Evolutionary conservation across 2,888 invertebrate species (phyloP), one percentile per base, ranked within the genome.

Genomic region (Bembecia ichneumoniformis): DNA sequence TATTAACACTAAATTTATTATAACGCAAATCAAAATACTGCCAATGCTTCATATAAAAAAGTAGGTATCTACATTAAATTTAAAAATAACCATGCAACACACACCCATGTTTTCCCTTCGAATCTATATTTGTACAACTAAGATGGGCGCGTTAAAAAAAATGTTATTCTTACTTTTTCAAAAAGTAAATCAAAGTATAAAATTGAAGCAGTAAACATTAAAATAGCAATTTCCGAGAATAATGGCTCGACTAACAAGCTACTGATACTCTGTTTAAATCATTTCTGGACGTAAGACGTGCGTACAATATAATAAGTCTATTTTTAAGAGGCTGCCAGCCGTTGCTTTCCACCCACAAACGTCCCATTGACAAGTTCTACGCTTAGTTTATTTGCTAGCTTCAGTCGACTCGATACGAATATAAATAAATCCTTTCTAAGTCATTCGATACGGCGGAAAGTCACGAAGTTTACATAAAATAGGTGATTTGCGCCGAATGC

Each of bases 381-480:
- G 56, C 62, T 64, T 61, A 58, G 55, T 66, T 63, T 62, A 62
- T 65, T 60, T 59, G 58, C 60, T 62, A 60, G 60, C 62, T 56
- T 58, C 58, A 58, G 53, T 58, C 49, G 52, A 59, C 59, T 63
- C 64, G 68, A 68, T 71, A 70, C 63, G 63, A 75, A 71, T 78
- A 79, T 75, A 81, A 81, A 79, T 81, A 83, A 82, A 83, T 83
- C 82, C 78, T 77, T 82, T 78, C 75, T 82, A 83, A 84, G 81
- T 77, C 84, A 83, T 86, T 80, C 81, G 81, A 84, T 84, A 87
- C 74, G 82, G 83, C 71, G 64, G 68, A 72, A 69, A 87, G 87
- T 86, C 87, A 87, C 87, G 87, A 82, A 83, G 79, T 87, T 86
- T 84, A 84, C 87, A 86, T 87, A 84, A 87, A 86, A 81, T 83